A percentile compares a stretch with the other conserved stretches of the same genome.
phyloP scores from a whole-genome alignment of 2,888 invertebrate genomes.

The Cephus rjabovi region DNA sequence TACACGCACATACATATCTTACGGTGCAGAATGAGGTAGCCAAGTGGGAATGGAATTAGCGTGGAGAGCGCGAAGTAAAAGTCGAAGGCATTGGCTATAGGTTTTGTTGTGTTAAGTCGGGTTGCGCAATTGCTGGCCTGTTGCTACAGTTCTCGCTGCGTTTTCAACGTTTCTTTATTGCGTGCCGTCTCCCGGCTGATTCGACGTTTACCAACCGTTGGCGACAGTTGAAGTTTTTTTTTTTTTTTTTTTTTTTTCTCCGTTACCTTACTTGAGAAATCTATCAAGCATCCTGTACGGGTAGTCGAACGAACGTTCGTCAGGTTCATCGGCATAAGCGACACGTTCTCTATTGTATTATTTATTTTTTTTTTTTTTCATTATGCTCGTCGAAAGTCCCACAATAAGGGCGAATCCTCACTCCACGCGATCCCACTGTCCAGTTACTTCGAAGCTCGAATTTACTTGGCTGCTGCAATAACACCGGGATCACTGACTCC shows the following conservation, averaged over 20 bases:
- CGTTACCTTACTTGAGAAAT: neutral
- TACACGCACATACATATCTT: neutral
- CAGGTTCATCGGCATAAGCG: neutral
- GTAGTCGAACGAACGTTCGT: neutral
- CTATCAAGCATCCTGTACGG: neutral
- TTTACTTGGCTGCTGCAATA: neutral
- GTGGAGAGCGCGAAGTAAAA: constrained; percentile 13
- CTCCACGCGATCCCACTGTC: neutral
- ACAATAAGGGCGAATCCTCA: neutral
- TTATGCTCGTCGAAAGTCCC: too few species aligned
- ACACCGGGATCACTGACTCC: neutral
- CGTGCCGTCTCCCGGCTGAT: neutral
- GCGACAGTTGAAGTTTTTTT: neutral
- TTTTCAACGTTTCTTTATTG: constrained; percentile 28
- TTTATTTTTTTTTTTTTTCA: neutral
- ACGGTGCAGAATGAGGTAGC: neutral
- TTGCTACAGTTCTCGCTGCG: constrained; percentile 19
- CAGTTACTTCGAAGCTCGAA: neutral
- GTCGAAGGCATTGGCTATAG: constrained; percentile 28
- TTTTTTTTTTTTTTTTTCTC: neutral
- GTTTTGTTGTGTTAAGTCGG: constrained; percentile 25
- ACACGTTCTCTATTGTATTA: neutral
- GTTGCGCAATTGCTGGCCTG: constrained; percentile 7
- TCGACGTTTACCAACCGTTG: neutral
- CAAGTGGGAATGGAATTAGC: neutral